Evolutionary conservation across 2,797 vertebrate species (phyloP).

Genomic region (Pristis pectinata): DNA sequence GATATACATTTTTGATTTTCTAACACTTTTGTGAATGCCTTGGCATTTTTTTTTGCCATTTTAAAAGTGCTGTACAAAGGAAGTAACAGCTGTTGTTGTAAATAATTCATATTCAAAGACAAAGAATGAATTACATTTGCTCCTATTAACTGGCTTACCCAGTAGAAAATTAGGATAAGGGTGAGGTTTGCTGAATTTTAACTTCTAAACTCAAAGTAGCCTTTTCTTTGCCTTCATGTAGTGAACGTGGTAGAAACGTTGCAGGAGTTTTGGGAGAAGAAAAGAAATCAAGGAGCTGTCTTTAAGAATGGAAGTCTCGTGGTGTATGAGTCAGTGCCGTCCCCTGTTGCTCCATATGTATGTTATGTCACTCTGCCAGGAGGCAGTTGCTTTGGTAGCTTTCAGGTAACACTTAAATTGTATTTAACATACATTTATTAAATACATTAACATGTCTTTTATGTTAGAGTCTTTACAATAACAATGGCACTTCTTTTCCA

Average conservation of each 20-base stretch:
- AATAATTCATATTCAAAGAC: neutral
- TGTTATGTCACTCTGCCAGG: conserved; percentile 84
- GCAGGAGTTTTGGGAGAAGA: conserved; percentile 86
- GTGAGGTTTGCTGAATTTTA: neutral
- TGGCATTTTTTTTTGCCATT: too few relatives aligned
- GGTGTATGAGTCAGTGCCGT: conserved; percentile 73
- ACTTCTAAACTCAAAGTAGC: neutral
- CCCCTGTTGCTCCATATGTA: conserved; percentile 68
- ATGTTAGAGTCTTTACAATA: neutral
- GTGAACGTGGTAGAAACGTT: conserved; percentile 83
- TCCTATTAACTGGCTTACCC: neutral
- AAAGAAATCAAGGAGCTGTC: conserved; percentile 59
- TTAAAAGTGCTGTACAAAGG: too few relatives aligned
- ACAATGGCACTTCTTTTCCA: neutral
- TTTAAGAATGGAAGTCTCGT: conserved; percentile 63
- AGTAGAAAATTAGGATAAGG: neutral
- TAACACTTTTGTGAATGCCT: too few relatives aligned
- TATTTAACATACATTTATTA: neutral
- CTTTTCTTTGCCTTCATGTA: conserved; percentile 50
- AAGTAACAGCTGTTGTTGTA: too few relatives aligned
- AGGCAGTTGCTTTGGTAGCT: conserved; percentile 87
- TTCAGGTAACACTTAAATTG: conserved; percentile 61
- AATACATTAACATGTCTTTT: neutral
- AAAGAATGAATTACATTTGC: neutral
- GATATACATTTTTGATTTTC: too few relatives aligned